Conservation (phyloP, 2,888 invertebrate species). For the Heteromyza rotundicornis region DNA sequence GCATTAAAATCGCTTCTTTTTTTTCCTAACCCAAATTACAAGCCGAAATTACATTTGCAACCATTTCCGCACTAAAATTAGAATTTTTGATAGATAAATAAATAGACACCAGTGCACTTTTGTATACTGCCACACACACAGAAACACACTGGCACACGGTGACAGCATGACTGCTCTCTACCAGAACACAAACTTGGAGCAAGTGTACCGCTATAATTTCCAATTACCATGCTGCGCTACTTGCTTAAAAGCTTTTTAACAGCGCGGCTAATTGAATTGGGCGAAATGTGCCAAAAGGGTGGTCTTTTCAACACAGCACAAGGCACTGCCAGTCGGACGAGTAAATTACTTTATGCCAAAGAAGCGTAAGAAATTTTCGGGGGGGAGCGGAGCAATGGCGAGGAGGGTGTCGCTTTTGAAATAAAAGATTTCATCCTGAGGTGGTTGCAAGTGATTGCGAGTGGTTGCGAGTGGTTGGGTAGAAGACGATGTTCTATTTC, state of each 20-base stretch:
- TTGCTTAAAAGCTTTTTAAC: conserved; percentile 42
- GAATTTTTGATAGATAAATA: neutral
- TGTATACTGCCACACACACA: neutral
- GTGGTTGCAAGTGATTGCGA: too few relatives aligned
- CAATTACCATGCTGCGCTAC: conserved; percentile 33
- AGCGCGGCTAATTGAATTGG: conserved; percentile 40
- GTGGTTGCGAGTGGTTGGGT: too few relatives aligned
- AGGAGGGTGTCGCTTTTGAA: too few relatives aligned
- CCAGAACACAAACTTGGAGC: neutral
- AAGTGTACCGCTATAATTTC: conserved; percentile 32
- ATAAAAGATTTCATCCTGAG: too few relatives aligned
- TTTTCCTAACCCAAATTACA: neutral
- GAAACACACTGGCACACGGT: neutral
- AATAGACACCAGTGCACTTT: neutral
- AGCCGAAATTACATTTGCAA: neutral
- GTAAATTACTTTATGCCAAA: too few relatives aligned
- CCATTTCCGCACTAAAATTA: neutral
- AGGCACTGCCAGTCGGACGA: too few relatives aligned
- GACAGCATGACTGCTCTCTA: neutral
- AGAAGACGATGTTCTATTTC: too few relatives aligned
- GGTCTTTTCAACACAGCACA: too few relatives aligned
- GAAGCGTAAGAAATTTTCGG: too few relatives aligned
- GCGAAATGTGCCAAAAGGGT: neutral
- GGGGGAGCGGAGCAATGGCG: too few relatives aligned
- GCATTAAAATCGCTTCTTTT: neutral